Base-by-base conservation (phyloP, 2,888 invertebrate species). In the Adela reaumurella region DNA sequence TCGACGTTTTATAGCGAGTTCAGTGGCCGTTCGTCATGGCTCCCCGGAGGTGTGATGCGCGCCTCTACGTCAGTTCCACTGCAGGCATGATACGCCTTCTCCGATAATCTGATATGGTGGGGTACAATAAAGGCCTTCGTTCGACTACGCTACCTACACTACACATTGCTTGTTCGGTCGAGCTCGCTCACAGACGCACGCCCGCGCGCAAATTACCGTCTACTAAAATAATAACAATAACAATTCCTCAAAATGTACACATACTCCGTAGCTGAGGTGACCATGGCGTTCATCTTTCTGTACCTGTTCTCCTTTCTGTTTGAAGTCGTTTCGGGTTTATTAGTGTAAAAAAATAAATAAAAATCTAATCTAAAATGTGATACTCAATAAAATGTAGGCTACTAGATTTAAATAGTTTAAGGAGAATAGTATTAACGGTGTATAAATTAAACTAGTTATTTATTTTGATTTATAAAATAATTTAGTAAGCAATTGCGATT, bases 201-300 rank as follows among this genome's bases (percentile, higher is more conserved):
- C 35, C 4, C 8, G 35, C 35, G 35, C 35, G 35, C 35, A 3
- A 8, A 3, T 35, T 11, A 14, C n/a, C 11, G 35, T 35, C 11
- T 14, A 35, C 35, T 11, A 35, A 35, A 35, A 19, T 42, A 11
- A 19, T 42, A 18, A 43, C n/a, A 50, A 41, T 41, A 29, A 43
- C 14, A 35, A 35, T 14, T 11, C 3, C n/a, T n/a, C n/a, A 35
- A 35, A 53, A 60, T 58, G 57, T 68, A 68, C 70, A 77, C 78
- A 78, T 69, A 77, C 63, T 69, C 77, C 50, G 68, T 78, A 55
- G 78, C 78, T 54, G 78, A 78, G 64, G 77, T 70, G 50, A 77
- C 77, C 50, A 58, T 78, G 53, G 77, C 77, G 54, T 74, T 78
- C 54, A 59, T 70, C 45, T 74, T 77, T 53, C 65, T 78, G 8